Conservation (phyloP, 2,888 invertebrate genomes). For the Tetranychus piercei region DNA sequence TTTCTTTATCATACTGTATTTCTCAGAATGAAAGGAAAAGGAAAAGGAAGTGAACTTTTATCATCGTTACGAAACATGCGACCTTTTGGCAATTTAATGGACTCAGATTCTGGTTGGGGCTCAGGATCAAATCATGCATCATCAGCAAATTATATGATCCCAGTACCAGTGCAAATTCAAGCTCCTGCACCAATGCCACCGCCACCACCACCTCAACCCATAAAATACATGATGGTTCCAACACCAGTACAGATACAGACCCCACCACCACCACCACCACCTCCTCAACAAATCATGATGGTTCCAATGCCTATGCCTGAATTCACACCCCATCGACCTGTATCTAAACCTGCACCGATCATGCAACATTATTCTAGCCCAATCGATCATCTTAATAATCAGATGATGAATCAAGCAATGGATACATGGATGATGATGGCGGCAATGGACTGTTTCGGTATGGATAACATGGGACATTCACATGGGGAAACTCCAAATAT, state of each 20-base stretch:
- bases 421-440: conserved; percentile 9
- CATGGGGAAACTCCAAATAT: neutral
- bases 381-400: neutral
- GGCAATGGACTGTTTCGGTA: conserved; percentile 6
- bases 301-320: neutral
- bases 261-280: neutral
- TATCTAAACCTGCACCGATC: neutral
- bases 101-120: neutral
- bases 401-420: conserved; percentile 7
- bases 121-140: neutral
- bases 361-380: neutral
- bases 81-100: neutral
- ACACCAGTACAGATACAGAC: neutral
- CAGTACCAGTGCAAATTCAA: neutral
- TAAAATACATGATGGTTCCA: neutral
- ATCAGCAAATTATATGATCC: neutral
- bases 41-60: neutral
- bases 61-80: neutral
- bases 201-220: neutral
- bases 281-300: neutral
- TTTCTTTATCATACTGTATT: no score
- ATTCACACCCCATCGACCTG: neutral
- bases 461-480: neutral
- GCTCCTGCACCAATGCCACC: neutral
- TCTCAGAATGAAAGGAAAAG: neutral